phyloP scores from a whole-genome alignment of 2,113 vertebrate genomes.

The Nematolebias whitei region DNA sequence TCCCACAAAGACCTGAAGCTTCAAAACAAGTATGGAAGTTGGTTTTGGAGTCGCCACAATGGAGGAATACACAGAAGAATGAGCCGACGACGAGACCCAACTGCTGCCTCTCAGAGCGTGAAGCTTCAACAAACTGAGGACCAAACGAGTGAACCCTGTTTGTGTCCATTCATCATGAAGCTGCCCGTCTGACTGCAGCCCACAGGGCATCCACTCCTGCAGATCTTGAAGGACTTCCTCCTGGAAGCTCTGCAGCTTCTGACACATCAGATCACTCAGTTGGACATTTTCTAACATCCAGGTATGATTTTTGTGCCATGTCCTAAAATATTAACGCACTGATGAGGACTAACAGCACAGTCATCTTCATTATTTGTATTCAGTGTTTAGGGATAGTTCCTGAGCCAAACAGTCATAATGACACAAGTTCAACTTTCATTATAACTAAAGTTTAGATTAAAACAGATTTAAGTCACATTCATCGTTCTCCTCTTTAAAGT shows the following conservation, averaged over 20 bases:
- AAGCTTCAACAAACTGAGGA: slow-evolving; percentile 15
- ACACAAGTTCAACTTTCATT: no score
- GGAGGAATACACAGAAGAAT: slow-evolving; percentile 6
- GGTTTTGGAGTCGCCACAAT: not conserved
- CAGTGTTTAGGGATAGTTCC: no score
- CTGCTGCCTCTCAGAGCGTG: slow-evolving; percentile 10
- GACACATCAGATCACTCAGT: slow-evolving; percentile 1
- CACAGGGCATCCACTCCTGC: not conserved
- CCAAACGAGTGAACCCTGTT: slow-evolving; percentile 14
- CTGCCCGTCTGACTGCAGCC: slow-evolving; percentile 5
- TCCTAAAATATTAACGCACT: no score
- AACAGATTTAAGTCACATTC: no score
- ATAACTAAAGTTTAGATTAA: no score
- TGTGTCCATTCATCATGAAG: slow-evolving; percentile 8
- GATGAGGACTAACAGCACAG: no score
- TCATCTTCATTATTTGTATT: no score
- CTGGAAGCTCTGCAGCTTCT: slow-evolving; percentile 17
- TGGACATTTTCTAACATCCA: slow-evolving; percentile 12
- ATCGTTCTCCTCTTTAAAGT: no score
- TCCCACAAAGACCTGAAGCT: not conserved
- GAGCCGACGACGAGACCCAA: slow-evolving; percentile 28
- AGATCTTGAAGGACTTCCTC: slow-evolving; percentile 20
- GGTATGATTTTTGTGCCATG: not conserved
- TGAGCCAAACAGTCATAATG: no score
- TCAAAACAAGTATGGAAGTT: not conserved